Percentiles rank a stretch among this genome's conserved stretches.
Evolutionary conservation across 2,113 vertebrate genomes (phyloP).

Genomic region (Malurus cyaneus): DNA sequence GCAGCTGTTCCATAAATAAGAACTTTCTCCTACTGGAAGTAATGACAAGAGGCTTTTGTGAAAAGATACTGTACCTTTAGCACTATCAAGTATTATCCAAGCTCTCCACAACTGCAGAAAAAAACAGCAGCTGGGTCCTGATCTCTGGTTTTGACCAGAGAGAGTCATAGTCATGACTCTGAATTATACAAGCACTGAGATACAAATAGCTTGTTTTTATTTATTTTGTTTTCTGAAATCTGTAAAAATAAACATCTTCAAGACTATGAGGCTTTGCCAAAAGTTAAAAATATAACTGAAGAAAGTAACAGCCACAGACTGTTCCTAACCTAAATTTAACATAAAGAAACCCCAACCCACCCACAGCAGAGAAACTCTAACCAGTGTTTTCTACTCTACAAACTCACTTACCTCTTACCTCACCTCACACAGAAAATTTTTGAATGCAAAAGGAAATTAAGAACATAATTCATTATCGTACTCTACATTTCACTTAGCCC

Average conservation of each 20-base stretch:
- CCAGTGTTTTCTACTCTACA: not conserved
- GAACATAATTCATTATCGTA: not conserved
- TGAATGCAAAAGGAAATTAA: not conserved
- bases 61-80: not conserved
- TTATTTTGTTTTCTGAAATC: constrained; percentile 27
- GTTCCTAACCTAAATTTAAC: not conserved
- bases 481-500: not conserved
- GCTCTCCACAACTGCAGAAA: not conserved
- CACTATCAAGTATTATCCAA: not conserved
- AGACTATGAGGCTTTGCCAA: not conserved
- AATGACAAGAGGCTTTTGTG: not conserved
- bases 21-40: not conserved
- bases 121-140: not conserved
- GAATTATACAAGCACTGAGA: not conserved
- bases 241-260: constrained; percentile 9
- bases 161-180: not conserved
- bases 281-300: constrained; percentile 47
- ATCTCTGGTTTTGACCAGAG: not conserved
- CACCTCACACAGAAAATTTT: not conserved
- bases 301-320: not conserved
- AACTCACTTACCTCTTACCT: not conserved
- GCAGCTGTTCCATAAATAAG: not conserved
- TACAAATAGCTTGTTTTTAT: constrained; percentile 20
- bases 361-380: not conserved
- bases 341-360: not conserved